A percentile compares a stretch with the other conserved stretches of the same genome.
Conservation (phyloP, 2,797 vertebrate genomes). For the Artibeus jamaicensis region DNA sequence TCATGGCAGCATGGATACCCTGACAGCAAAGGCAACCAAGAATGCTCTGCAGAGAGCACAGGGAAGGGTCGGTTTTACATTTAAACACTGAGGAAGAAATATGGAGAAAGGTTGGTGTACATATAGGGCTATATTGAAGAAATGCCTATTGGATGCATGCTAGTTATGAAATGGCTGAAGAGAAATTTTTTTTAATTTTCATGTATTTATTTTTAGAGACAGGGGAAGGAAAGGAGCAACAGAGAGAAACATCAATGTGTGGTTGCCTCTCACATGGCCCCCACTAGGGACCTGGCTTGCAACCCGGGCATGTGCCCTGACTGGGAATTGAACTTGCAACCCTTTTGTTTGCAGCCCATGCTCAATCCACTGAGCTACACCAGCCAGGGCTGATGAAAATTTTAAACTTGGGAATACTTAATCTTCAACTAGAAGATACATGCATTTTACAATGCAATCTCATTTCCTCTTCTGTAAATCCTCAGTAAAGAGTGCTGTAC, state of each 20-base stretch:
- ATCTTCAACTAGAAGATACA: not conserved
- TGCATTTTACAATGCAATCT: not conserved
- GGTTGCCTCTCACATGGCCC: too few relatives aligned
- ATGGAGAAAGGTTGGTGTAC: not conserved
- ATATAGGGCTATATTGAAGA: not conserved
- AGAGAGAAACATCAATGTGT: too few relatives aligned
- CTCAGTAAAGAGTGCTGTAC: not conserved
- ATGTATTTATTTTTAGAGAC: too few relatives aligned
- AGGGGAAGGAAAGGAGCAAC: too few relatives aligned
- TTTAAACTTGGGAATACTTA: not conserved
- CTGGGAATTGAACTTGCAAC: too few relatives aligned
- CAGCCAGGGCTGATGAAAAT: not conserved
- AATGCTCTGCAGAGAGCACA: not conserved
- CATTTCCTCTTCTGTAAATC: not conserved
- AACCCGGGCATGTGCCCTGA: too few relatives aligned
- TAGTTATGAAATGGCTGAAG: not conserved
- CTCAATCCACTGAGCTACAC: too few relatives aligned
- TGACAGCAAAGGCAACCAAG: not conserved
- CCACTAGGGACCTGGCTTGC: too few relatives aligned
- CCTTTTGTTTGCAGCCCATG: too few relatives aligned
- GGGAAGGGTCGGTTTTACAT: not conserved
- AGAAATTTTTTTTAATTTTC: not conserved
- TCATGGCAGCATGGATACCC: not conserved
- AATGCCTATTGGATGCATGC: not conserved
- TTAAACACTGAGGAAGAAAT: not conserved